phyloP scores from a whole-genome alignment of 2,888 invertebrate genomes.

The Tricholauxania praeusta region DNA sequence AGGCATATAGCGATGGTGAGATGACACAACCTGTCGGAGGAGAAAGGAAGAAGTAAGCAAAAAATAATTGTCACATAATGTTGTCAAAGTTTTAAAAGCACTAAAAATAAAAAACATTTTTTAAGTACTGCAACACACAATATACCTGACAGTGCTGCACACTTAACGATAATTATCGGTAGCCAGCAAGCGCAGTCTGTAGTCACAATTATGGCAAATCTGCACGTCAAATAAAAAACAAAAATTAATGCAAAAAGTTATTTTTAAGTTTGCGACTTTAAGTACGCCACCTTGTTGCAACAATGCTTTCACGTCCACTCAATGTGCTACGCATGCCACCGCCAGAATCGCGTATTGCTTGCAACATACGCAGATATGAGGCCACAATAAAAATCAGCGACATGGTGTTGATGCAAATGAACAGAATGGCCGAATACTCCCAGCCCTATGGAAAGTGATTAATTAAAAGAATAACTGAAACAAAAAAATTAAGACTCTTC shows the following conservation, averaged over 20 bases:
- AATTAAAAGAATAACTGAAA: neutral
- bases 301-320: slow-evolving; percentile 71
- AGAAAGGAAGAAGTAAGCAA: neutral
- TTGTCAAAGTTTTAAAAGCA: neutral
- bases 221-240: slow-evolving; percentile 36
- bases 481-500: neutral
- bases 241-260: slow-evolving; percentile 5
- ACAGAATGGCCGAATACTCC: slow-evolving; percentile 73
- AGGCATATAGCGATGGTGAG: slow-evolving; percentile 72
- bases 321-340: slow-evolving; percentile 73
- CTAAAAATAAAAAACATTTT: neutral
- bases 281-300: slow-evolving; percentile 69
- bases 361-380: slow-evolving; percentile 72
- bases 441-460: slow-evolving; percentile 68
- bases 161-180: slow-evolving; percentile 72
- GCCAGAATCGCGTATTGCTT: slow-evolving; percentile 71
- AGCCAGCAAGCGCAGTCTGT: slow-evolving; percentile 75
- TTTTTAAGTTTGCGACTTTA: neutral
- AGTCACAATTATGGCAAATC: slow-evolving; percentile 72
- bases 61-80: slow-evolving; percentile 1
- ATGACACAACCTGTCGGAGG: slow-evolving; percentile 69
- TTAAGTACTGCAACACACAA: neutral
- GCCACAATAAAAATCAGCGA: slow-evolving; percentile 72
- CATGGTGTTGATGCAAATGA: slow-evolving; percentile 71
- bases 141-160: slow-evolving; percentile 71